Conservation (phyloP, 2,797 vertebrate species). For the Halcyon badia region DNA sequence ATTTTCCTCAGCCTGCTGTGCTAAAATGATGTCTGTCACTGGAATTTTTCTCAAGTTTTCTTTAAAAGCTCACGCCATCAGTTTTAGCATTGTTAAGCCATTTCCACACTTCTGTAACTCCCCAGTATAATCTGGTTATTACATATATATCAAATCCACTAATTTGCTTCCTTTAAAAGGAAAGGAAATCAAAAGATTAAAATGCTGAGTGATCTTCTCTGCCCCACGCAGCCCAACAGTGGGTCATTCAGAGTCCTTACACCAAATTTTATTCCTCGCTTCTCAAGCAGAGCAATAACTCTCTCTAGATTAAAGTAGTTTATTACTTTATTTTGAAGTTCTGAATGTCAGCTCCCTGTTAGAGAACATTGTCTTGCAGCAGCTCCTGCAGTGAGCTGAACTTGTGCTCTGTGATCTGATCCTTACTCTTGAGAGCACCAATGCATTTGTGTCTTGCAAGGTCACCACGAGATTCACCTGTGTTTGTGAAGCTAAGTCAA, state of each 20-base stretch:
- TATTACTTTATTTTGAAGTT: background rate
- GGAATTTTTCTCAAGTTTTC: background rate
- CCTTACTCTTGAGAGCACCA: background rate
- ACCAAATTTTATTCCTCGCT: background rate
- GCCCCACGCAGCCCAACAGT: background rate
- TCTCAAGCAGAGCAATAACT: background rate
- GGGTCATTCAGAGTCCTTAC: background rate
- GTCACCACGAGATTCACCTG: background rate
- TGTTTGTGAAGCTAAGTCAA: background rate
- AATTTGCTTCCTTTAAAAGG: background rate
- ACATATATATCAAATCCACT: background rate
- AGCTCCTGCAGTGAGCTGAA: background rate
- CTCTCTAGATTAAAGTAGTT: background rate
- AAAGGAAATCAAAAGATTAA: background rate
- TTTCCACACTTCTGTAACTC: background rate
- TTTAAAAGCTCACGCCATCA: background rate
- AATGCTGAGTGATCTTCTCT: background rate
- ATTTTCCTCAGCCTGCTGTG: background rate
- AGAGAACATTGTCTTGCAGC: background rate
- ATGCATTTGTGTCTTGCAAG: background rate
- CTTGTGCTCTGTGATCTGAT: background rate
- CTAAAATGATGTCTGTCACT: background rate
- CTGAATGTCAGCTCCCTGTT: background rate
- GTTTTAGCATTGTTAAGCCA: background rate
- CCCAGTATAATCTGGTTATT: background rate